Percentiles rank a stretch among this genome's conserved stretches.
These are phyloP conservation scores for Drosophila leontia DNA, from an alignment of 1,140 invertebrate genomes.

Conservation along the genomic window DNA sequence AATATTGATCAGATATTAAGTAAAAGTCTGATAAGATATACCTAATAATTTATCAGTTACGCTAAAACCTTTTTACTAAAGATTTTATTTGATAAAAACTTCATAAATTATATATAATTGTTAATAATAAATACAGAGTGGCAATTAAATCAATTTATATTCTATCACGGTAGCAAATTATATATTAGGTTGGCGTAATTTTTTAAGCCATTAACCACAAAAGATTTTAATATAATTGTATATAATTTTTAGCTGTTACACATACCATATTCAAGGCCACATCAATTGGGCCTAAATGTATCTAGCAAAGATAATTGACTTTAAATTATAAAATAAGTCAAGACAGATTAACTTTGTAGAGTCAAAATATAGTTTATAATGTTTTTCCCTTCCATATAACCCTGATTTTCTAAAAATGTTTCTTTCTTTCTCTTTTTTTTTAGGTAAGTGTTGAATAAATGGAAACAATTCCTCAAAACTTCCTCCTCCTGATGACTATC, in stretches of 20 bases:
- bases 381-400: not conserved
- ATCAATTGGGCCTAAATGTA: not conserved
- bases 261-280: not conserved
- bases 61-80: not conserved
- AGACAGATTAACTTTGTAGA: not conserved
- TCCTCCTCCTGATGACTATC: conserved; percentile 23
- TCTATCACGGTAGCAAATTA: conserved; percentile 3
- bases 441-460: conserved; percentile 66
- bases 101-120: not conserved
- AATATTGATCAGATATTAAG: not conserved
- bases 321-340: not conserved
- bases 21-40: not conserved
- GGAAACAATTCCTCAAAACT: conserved; percentile 15
- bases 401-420: conserved; percentile 10
- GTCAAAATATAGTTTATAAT: not conserved
- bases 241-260: not conserved
- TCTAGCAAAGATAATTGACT: not conserved
- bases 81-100: not conserved
- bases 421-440: conserved; percentile 41
- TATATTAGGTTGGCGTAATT: not conserved
- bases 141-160: not conserved
- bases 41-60: not conserved
- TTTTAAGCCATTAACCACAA: not conserved
- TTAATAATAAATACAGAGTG: not conserved
- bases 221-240: not conserved